These are phyloP conservation scores for Andrena flavipes DNA, from an alignment of 2,888 invertebrate species.

Conservation along the genomic window DNA sequence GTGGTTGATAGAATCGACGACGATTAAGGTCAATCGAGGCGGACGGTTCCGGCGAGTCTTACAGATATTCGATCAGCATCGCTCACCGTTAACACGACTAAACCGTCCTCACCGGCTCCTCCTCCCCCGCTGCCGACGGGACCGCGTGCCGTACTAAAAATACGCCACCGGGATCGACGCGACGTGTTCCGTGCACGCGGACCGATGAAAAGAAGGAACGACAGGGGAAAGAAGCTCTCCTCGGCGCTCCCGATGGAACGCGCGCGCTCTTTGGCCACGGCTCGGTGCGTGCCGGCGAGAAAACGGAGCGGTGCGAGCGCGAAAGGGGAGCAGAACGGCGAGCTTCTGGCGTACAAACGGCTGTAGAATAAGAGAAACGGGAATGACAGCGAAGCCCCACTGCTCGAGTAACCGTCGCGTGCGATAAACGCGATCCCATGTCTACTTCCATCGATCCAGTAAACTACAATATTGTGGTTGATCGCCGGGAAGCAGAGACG, in stretches of 20 bases:
- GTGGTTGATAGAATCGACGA: neutral
- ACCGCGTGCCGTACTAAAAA: conserved; percentile 60
- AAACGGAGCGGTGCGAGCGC: too few species aligned
- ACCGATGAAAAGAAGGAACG: conserved; percentile 36
- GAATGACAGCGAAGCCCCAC: neutral
- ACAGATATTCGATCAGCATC: conserved; percentile 16
- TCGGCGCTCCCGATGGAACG: neutral
- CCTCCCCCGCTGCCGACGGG: conserved; percentile 26
- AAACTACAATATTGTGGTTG: too few species aligned
- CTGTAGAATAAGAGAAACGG: neutral
- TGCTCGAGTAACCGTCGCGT: neutral
- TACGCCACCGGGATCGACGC: conserved; percentile 29
- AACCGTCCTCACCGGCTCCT: neutral
- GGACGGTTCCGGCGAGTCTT: neutral
- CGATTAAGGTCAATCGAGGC: conserved; percentile 29
- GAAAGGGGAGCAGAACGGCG: neutral
- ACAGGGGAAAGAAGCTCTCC: conserved; percentile 6
- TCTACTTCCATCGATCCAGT: neutral
- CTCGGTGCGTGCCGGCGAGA: neutral
- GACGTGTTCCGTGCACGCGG: conserved; percentile 36
- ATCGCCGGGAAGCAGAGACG: neutral
- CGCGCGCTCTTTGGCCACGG: neutral
- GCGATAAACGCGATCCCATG: neutral
- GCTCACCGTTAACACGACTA: neutral
- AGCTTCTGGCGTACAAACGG: neutral